Conservation (phyloP, 2,888 invertebrate genomes). For the Zygogramma bicolorata region DNA sequence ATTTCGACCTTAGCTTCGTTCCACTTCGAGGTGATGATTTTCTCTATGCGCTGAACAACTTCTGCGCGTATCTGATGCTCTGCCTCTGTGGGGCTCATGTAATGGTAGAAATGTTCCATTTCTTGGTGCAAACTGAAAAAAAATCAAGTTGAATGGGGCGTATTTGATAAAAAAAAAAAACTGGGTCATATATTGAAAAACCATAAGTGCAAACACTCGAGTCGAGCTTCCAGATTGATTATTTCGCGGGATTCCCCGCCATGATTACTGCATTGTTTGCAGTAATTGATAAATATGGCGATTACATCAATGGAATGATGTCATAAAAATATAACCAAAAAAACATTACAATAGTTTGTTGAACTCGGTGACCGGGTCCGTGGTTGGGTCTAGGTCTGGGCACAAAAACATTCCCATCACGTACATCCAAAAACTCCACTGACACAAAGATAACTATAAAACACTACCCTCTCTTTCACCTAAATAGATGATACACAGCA, state of each 20-base stretch:
- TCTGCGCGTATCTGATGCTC: constrained; percentile 91
- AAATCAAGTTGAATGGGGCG: constrained; percentile 2
- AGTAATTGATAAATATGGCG: background rate
- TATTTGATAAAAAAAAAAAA: background rate
- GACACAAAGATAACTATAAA: background rate
- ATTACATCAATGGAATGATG: background rate
- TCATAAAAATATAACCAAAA: background rate
- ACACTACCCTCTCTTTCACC: background rate
- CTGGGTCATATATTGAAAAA: background rate
- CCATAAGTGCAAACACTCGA: background rate
- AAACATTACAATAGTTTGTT: background rate
- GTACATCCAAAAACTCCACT: background rate
- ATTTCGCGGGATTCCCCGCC: background rate
- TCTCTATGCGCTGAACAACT: constrained; percentile 90
- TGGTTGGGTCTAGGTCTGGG: background rate
- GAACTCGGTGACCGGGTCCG: background rate
- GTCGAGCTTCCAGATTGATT: background rate
- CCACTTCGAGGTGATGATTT: constrained; percentile 90
- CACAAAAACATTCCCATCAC: background rate
- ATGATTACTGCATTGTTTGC: background rate
- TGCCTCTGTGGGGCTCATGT: constrained; percentile 93
- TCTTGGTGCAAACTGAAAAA: constrained; percentile 89
- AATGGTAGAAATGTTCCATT: constrained; percentile 95
- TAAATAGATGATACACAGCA: background rate
- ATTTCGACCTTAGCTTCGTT: constrained; percentile 95